Evolutionary conservation across 1,140 invertebrate species (phyloP).

Genomic region (Schlechtendalia chinensis): DNA sequence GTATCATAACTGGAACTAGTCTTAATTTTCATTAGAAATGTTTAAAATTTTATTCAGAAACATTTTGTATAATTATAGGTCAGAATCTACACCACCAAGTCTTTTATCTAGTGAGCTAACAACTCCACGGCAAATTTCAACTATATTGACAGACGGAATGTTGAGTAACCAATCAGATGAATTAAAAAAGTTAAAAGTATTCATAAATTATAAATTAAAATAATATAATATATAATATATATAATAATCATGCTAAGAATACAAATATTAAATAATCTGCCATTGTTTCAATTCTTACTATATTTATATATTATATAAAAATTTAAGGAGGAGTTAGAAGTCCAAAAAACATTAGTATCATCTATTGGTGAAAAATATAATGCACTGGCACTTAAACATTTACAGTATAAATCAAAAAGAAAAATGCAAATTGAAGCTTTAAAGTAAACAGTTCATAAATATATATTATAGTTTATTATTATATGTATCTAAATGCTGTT

Average conservation of each 20-base stretch:
- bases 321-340: constrained; percentile 55
- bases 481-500: neutral
- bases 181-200: constrained; percentile 38
- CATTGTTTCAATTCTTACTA: neutral
- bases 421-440: constrained; percentile 56
- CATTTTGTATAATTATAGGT: neutral
- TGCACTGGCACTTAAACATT: constrained; percentile 55
- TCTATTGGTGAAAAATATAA: constrained; percentile 56
- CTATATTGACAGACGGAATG: neutral
- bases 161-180: constrained; percentile 10
- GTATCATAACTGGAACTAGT: neutral
- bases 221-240: neutral
- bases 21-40: neutral
- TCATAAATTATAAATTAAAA: constrained; percentile 8
- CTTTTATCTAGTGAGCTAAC: constrained; percentile 18
- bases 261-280: neutral
- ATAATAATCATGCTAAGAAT: neutral
- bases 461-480: neutral
- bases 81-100: constrained; percentile 40
- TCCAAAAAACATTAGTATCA: constrained; percentile 54
- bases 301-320: neutral
- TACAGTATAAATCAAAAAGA: constrained; percentile 56
- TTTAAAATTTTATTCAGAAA: neutral
- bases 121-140: constrained; percentile 11
- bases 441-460: constrained; percentile 52